Conservation (phyloP, 1,140 invertebrate genomes). For the Tribolium madens region DNA sequence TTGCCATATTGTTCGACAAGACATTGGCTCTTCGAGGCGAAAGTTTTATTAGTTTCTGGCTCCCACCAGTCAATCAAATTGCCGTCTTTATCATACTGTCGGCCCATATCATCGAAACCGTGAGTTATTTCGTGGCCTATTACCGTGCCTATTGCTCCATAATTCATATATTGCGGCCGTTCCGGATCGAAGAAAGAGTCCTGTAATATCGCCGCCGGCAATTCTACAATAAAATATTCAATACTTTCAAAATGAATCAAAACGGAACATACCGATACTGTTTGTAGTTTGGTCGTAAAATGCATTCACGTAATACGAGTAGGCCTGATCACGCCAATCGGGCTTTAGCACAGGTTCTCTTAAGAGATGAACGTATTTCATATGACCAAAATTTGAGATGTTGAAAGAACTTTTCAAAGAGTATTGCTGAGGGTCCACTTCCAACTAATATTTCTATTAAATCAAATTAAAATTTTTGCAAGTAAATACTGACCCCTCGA, state of each 20-base stretch:
- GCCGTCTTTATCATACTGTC: conserved; percentile 91
- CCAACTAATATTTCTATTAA: conserved; percentile 68
- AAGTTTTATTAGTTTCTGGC: conserved; percentile 64
- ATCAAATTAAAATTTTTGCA: neutral
- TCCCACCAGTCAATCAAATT: conserved; percentile 76
- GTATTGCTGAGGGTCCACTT: conserved; percentile 72
- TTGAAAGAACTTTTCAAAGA: conserved; percentile 81
- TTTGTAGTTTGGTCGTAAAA: conserved; percentile 72
- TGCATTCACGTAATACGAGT: conserved; percentile 71
- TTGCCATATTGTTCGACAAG: conserved; percentile 78
- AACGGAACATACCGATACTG: conserved; percentile 68
- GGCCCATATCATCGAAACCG: conserved; percentile 86
- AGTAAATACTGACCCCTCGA: conserved; percentile 29
- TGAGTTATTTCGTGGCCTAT: conserved; percentile 73
- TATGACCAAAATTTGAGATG: conserved; percentile 61
- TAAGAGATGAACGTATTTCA: conserved; percentile 65
- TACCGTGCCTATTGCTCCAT: conserved; percentile 85
- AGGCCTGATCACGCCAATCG: conserved; percentile 71
- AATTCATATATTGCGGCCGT: conserved; percentile 90
- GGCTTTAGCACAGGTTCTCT: conserved; percentile 71
- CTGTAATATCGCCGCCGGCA: conserved; percentile 77
- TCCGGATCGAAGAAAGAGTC: conserved; percentile 86
- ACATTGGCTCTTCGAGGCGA: conserved; percentile 72
- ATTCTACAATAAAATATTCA: conserved; percentile 65
- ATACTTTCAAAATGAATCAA: too few species aligned